Percentiles rank a stretch among this genome's conserved stretches.
These are phyloP conservation scores for Helicoverpa armigera DNA, from an alignment of 1,140 invertebrate genomes.

Conservation along the genomic window DNA sequence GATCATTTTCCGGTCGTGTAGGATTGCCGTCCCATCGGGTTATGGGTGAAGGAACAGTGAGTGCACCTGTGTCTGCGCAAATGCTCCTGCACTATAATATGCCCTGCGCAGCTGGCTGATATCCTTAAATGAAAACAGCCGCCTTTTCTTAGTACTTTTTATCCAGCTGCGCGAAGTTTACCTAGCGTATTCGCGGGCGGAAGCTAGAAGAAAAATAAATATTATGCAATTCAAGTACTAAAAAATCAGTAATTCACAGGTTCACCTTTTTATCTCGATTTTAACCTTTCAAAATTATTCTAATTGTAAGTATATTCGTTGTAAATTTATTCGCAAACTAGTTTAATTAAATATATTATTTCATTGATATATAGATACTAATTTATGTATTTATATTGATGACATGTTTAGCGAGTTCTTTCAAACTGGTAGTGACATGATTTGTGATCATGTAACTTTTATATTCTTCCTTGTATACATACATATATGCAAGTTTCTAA, in stretches of 20 bases:
- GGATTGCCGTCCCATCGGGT: too few relatives aligned
- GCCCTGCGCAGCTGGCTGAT: too few relatives aligned
- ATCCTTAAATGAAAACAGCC: too few relatives aligned
- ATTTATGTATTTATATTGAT: neutral
- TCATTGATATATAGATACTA: neutral
- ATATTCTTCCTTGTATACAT: too few relatives aligned
- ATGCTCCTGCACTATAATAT: too few relatives aligned
- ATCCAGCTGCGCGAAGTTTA: neutral
- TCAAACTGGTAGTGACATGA: neutral
- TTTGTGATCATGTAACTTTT: too few relatives aligned
- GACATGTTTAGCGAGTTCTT: neutral
- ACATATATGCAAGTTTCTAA: too few relatives aligned
- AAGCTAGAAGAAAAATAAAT: neutral
- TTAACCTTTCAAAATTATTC: conserved; percentile 21
- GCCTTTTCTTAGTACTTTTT: too few relatives aligned
- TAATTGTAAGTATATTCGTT: neutral
- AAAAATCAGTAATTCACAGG: neutral
- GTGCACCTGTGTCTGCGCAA: too few relatives aligned
- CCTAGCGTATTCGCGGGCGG: neutral
- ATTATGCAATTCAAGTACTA: neutral
- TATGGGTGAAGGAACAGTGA: too few relatives aligned
- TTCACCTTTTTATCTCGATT: neutral
- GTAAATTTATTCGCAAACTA: neutral
- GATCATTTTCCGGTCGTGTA: too few relatives aligned
- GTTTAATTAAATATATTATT: neutral